Evolutionary conservation across 1,140 invertebrate genomes (phyloP).

Genomic region (Doryteuthis pealeii): DNA sequence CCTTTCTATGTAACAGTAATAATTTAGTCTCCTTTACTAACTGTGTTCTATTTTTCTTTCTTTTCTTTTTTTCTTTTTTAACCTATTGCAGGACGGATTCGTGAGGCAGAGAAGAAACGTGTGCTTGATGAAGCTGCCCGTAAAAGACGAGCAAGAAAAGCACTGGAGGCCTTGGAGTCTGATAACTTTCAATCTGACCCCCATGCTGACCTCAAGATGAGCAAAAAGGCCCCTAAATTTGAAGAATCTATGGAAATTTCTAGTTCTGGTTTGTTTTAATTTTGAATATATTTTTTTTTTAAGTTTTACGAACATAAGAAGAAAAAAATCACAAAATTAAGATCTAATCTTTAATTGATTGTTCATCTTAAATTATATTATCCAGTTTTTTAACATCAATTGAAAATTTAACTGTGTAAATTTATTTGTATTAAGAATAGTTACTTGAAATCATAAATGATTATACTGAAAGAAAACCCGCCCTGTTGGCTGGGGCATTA

Average conservation of each 20-base stretch:
- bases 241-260: constrained; percentile 75
- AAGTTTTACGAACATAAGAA: too few relatives aligned
- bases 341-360: too few relatives aligned
- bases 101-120: constrained; percentile 62
- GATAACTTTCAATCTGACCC: constrained; percentile 99
- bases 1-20: too few relatives aligned
- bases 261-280: neutral
- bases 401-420: too few relatives aligned
- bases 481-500: too few relatives aligned
- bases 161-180: constrained; percentile 90
- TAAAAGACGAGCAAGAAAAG: constrained; percentile 81
- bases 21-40: too few relatives aligned
- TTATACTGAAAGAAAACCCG: too few relatives aligned
- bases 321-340: too few relatives aligned
- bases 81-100: constrained; percentile 43
- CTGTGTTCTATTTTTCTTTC: neutral
- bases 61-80: neutral
- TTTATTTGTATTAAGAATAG: too few relatives aligned
- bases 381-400: too few relatives aligned
- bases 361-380: too few relatives aligned
- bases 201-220: constrained; percentile 85
- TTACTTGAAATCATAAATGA: too few relatives aligned
- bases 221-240: constrained; percentile 93
- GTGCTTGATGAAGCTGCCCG: constrained; percentile 87
- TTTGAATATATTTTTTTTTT: neutral